Evolutionary conservation across 1,140 invertebrate species (phyloP).

Genomic region (Brachionus rotundiformis): DNA sequence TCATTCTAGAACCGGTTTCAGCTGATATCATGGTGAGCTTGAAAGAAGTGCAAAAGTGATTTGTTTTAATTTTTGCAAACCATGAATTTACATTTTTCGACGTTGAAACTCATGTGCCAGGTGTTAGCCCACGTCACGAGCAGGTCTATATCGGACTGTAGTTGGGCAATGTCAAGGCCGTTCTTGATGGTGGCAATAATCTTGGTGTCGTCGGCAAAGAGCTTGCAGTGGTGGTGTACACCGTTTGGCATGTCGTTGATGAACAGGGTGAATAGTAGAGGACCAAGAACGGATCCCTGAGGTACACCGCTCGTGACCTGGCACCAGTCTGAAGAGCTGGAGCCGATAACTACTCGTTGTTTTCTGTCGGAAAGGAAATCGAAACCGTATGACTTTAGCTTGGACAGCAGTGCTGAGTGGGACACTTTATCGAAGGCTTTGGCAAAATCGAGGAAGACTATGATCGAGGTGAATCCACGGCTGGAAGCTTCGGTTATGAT

Average conservation of each 20-base stretch:
- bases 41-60: too few relatives aligned
- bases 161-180: neutral
- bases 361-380: neutral
- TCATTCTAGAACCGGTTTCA: too few relatives aligned
- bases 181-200: neutral
- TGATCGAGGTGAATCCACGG: neutral
- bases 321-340: neutral
- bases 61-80: too few relatives aligned
- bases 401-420: neutral
- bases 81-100: too few relatives aligned
- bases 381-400: neutral
- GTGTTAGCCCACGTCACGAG: too few relatives aligned
- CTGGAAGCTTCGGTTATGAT: neutral
- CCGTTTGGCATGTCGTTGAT: neutral
- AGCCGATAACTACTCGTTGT: neutral
- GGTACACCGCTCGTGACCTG: neutral
- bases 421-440: conserved; percentile 5
- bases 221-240: neutral
- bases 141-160: neutral
- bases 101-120: too few relatives aligned
- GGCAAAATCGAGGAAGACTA: neutral
- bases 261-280: neutral
- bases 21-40: too few relatives aligned
- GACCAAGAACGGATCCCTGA: neutral
- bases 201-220: neutral